Percentiles rank a stretch among this genome's conserved stretches.
Evolutionary conservation across 2,888 invertebrate species (phyloP).

Genomic region (Antitype chi): DNA sequence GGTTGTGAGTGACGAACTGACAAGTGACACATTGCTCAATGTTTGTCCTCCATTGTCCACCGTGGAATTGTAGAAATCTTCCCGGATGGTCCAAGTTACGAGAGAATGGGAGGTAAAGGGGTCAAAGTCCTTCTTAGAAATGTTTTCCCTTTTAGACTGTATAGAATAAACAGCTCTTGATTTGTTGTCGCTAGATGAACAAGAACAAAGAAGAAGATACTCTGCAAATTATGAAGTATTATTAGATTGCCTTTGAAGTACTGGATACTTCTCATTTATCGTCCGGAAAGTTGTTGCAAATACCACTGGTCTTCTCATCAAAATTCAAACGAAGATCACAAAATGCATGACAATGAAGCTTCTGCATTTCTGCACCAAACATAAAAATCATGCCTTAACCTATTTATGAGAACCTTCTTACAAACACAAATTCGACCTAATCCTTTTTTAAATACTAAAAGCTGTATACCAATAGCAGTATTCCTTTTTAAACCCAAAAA

Average conservation of each 20-base stretch:
- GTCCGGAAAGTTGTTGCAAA: no score
- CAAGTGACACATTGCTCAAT: constrained; percentile 66
- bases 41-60: constrained; percentile 62
- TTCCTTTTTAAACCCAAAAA: background rate
- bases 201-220: background rate
- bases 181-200: background rate
- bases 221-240: background rate
- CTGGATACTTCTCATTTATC: background rate
- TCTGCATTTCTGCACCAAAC: background rate
- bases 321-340: background rate
- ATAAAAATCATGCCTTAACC: background rate
- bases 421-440: background rate
- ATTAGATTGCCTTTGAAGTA: background rate
- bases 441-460: background rate
- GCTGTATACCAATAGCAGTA: background rate
- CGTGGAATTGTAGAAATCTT: constrained; percentile 58
- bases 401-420: background rate
- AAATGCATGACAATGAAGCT: background rate
- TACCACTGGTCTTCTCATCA: background rate
- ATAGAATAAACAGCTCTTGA: background rate
- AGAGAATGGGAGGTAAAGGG: background rate
- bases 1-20: constrained; percentile 53
- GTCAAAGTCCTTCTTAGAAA: background rate
- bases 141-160: background rate
- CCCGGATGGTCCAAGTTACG: constrained; percentile 43